These are phyloP conservation scores for Aphelenchoides fujianensis DNA, from an alignment of 1,140 invertebrate species.

Conservation along the genomic window DNA sequence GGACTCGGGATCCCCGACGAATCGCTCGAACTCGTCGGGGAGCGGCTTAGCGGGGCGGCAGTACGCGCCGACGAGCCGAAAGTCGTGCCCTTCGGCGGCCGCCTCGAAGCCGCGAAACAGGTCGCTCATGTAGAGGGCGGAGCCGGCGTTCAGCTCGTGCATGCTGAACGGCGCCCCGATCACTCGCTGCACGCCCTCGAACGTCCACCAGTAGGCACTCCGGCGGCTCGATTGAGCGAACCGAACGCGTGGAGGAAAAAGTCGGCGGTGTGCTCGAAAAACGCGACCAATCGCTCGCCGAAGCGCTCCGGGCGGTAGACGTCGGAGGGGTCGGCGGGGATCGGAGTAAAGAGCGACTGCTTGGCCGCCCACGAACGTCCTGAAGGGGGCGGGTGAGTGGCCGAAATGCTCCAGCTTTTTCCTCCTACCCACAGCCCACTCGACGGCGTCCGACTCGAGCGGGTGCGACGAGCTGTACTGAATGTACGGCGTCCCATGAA, in stretches of 20 bases:
- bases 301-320: neutral
- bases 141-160: neutral
- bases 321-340: constrained; percentile 1
- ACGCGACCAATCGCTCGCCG: neutral
- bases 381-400: neutral
- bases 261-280: constrained; percentile 5
- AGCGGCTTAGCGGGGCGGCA: neutral
- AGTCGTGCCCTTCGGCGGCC: neutral
- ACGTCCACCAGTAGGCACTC: neutral
- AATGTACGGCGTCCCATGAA: constrained; percentile 16
- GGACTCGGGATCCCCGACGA: neutral
- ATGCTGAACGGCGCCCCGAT: neutral
- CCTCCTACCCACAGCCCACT: too few relatives aligned
- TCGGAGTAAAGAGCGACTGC: constrained; percentile 5
- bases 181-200: neutral
- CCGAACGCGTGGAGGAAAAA: neutral
- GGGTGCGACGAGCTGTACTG: constrained; percentile 8
- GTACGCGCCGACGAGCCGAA: constrained; percentile 9
- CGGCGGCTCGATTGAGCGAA: neutral
- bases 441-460: constrained; percentile 13
- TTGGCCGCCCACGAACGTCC: constrained; percentile 22
- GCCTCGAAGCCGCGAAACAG: constrained; percentile 3
- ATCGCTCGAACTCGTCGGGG: neutral
- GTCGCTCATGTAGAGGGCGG: neutral
- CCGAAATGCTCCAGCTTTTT: neutral